A percentile compares a stretch with the other conserved stretches of the same genome.
Evolutionary conservation across 2,888 invertebrate genomes (phyloP).

Genomic region (Keiferia lycopersicella): DNA sequence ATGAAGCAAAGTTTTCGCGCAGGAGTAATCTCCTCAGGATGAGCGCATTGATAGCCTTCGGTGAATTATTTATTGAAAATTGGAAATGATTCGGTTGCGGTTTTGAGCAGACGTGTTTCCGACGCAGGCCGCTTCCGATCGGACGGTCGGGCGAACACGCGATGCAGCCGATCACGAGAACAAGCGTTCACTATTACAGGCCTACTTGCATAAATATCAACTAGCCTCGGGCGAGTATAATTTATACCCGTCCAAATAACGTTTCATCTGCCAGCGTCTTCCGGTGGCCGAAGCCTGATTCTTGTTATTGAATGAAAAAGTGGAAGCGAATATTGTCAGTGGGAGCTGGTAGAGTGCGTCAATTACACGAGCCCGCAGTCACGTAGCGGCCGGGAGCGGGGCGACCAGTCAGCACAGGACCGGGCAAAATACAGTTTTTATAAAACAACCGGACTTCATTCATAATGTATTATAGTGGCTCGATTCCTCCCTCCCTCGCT

Average conservation of each 20-base stretch:
- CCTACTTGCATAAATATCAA: conserved; percentile 20
- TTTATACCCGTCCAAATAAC: conserved; percentile 15
- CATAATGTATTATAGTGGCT: conserved; percentile 74
- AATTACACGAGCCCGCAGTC: conserved; percentile 72
- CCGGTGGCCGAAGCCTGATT: conserved; percentile 9
- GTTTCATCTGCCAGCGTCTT: conserved; percentile 14
- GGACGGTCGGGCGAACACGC: conserved; percentile 68
- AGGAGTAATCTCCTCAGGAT: conserved; percentile 51
- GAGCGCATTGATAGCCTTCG: conserved; percentile 59
- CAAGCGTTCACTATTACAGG: conserved; percentile 14
- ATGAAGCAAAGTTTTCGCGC: conserved; percentile 28
- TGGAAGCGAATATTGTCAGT: not conserved
- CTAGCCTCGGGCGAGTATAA: conserved; percentile 14
- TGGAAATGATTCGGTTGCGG: conserved; percentile 76
- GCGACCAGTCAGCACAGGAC: conserved; percentile 62
- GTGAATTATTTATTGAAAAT: conserved; percentile 75
- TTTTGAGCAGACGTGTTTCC: conserved; percentile 78
- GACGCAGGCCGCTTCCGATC: conserved; percentile 72
- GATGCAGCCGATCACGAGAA: conserved; percentile 54
- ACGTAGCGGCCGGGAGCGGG: conserved; percentile 55
- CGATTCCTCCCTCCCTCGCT: conserved; percentile 50
- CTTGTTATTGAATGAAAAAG: conserved; percentile 11
- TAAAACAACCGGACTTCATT: conserved; percentile 74
- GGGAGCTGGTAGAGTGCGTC: conserved; percentile 47
- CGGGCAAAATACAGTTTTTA: conserved; percentile 70